Percentiles rank a stretch among this genome's conserved stretches.
phyloP scores from a whole-genome alignment of 2,113 vertebrate genomes.

The Indicator indicator region DNA sequence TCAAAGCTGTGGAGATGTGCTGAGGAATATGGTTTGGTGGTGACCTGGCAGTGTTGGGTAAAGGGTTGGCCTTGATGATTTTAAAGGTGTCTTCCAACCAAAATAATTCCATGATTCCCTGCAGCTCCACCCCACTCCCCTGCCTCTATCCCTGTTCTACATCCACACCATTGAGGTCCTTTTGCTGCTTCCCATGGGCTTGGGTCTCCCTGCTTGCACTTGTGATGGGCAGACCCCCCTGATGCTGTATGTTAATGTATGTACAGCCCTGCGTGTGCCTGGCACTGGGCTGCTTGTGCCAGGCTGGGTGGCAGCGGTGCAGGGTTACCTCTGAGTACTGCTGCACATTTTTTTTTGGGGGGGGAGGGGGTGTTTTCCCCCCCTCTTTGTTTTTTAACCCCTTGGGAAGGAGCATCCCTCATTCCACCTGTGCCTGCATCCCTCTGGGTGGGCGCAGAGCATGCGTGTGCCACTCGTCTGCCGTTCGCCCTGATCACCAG shows the following conservation, averaged over 20 bases:
- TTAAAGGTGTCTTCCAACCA: neutral
- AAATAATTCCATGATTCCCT: neutral
- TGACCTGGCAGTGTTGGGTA: no score
- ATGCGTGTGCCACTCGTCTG: constrained; percentile 50
- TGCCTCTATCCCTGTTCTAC: neutral
- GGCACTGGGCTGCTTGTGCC: fast-evolving
- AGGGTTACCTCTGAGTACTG: neutral
- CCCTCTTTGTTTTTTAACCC: neutral
- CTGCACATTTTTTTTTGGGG: neutral
- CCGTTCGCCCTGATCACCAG: constrained; percentile 1
- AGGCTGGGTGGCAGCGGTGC: fast-evolving
- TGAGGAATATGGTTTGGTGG: neutral
- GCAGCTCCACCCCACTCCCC: neutral
- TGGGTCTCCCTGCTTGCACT: neutral
- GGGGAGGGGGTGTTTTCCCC: fast-evolving
- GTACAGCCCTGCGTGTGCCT: fast-evolving
- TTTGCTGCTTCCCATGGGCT: neutral
- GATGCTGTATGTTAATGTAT: fast-evolving
- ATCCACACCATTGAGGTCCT: fast-evolving
- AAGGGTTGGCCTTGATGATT: no score
- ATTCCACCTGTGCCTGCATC: fast-evolving
- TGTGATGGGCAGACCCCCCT: fast-evolving
- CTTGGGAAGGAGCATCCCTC: neutral
- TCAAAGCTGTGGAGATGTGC: neutral
- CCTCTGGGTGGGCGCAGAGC: neutral